Evolutionary conservation across 2,113 vertebrate genomes (phyloP).

Genomic region (Pelusios castaneus): DNA sequence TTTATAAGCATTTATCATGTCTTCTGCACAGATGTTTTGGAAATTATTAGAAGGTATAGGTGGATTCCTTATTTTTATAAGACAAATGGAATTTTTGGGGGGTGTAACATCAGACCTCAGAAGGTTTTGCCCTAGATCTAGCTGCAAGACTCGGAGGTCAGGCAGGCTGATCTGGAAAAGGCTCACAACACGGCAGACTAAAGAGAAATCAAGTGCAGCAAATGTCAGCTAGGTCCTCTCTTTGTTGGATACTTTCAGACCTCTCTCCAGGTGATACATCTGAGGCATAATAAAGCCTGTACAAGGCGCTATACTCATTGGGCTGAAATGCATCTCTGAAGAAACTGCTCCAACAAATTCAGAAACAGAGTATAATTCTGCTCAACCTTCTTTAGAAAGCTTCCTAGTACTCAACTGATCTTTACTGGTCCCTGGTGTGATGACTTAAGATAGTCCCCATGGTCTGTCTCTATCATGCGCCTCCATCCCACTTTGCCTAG

Average conservation of each 20-base stretch:
- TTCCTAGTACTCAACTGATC: rapidly evolving
- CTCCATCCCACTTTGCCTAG: not conserved
- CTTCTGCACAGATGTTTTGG: not conserved
- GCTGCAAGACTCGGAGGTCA: not conserved
- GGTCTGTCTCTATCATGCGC: not conserved
- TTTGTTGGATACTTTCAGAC: not conserved
- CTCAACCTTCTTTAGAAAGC: not conserved
- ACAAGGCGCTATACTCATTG: rapidly evolving
- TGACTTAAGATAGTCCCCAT: not conserved
- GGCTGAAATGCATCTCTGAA: not conserved
- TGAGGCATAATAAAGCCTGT: not conserved
- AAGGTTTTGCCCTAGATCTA: not conserved
- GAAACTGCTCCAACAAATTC: not conserved
- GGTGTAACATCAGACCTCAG: not conserved
- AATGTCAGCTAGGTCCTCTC: not conserved
- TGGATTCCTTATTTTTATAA: conserved; percentile 2
- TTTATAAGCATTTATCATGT: not conserved
- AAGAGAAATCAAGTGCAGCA: conserved; percentile 30
- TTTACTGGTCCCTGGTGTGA: not conserved
- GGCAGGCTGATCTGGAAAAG: conserved; percentile 20
- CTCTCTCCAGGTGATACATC: not conserved
- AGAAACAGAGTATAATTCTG: not conserved
- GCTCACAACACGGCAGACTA: conserved; percentile 6
- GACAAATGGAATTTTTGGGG: not conserved
- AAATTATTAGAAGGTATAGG: conserved; percentile 23